Percentiles rank a stretch among this genome's conserved stretches.
Conservation (phyloP, 37 sponge, comb jelly and placozoan genomes). For the Halichondria panicea region DNA sequence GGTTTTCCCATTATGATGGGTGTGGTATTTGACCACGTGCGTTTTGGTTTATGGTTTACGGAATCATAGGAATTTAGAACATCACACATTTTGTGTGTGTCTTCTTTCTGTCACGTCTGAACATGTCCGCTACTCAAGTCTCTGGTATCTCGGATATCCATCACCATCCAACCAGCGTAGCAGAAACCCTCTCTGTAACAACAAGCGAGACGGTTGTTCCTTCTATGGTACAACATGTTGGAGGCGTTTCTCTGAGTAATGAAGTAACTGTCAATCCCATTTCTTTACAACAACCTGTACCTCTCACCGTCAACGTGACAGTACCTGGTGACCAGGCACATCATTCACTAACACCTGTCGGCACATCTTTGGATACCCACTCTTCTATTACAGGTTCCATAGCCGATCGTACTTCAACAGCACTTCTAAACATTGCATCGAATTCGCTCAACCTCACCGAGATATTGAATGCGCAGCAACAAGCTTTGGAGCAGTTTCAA, state of each 20-base stretch:
- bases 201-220: slow-evolving; percentile 17
- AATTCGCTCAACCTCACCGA: slow-evolving; percentile 75
- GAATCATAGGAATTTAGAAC: too few relatives aligned
- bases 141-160: slow-evolving; percentile 56
- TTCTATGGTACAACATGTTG: slow-evolving; percentile 3
- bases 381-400: slow-evolving; percentile 13
- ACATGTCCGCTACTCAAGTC: slow-evolving; percentile 59
- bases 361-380: slow-evolving; percentile 33
- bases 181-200: slow-evolving; percentile 52
- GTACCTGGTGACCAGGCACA: slow-evolving; percentile 1
- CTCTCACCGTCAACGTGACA: slow-evolving; percentile 17
- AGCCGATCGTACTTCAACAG: slow-evolving; percentile 56
- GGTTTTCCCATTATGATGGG: too few relatives aligned
- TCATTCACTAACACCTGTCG: slow-evolving; percentile 21
- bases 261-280: slow-evolving; percentile 6
- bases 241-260: slow-evolving; percentile 4
- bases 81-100: background rate
- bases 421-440: slow-evolving; percentile 71
- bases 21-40: too few relatives aligned
- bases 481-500: slow-evolving; percentile 85
- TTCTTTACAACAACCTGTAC: background rate
- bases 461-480: slow-evolving; percentile 85
- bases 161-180: slow-evolving; percentile 45
- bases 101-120: background rate
- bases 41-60: too few relatives aligned